Evolutionary conservation across 2,797 vertebrate genomes (phyloP), one percentile per base, ranked within the genome.

Genomic region (Malacoctenus gilli): DNA sequence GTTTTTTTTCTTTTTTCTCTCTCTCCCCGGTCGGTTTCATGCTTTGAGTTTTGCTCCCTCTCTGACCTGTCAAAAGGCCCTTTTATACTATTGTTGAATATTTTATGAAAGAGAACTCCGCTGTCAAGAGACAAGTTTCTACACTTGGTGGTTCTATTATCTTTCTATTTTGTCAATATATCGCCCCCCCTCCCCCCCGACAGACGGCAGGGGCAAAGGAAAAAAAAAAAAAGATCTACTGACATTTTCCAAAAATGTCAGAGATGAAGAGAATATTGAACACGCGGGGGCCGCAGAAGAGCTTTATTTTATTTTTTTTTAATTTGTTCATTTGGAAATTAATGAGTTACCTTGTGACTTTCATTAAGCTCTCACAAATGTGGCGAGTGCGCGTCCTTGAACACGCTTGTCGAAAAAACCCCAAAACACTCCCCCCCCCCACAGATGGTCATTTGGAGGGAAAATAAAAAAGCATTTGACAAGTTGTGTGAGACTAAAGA

Each of bases 61-160:
- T 41, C n/a, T 53, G 52, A 38, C 52, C 36, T 18, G 16, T 73
- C 52, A 72, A 80, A 77, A 49, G 28, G 50, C 40, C 52, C 51
- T 66, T 82, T 73, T 72, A 42, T 75, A 55, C 15, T 30, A 20
- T 69, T 76, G 74, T 62, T 79, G 68, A 59, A 77, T 75, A 41
- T 68, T 80, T 56, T 40, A 76, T 71, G 7, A 73, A 64, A 77
- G 46, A 69, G 20, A 48, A 36, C 43, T 32, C 20, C 57, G 82
- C 52, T 71, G 58, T 72, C 28, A 51, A 67, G 53, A 76, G 61
- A 65, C 19, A 37, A 57, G 41, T 44, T 28, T 28, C 4, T 65
- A n/a, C 42, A 30, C 32, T 65, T 42, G n/a, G n/a, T 12, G 2
- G 0, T n/a, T n/a, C 49, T 44, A 49, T 65, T 34, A 42, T 68